phyloP scores from a whole-genome alignment of 2,113 vertebrate genomes.

The Zootoca vivipara region DNA sequence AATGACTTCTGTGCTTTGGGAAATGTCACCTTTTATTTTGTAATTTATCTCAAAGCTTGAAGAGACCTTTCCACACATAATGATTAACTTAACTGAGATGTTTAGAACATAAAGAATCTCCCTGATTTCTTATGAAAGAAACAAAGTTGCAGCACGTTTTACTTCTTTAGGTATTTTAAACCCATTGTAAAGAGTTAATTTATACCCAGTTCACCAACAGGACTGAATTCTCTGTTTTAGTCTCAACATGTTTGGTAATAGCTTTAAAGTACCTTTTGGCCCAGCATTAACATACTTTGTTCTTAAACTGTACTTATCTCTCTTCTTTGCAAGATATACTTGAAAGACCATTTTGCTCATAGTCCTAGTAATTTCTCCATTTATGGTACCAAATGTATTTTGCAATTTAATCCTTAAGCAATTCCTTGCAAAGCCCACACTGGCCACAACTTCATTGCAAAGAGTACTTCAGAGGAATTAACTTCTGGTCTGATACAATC shows the following conservation, averaged over 20 bases:
- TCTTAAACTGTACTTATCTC: slow-evolving; percentile 2
- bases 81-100: not conserved
- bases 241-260: slow-evolving; percentile 7
- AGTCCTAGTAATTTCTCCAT: not conserved
- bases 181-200: not conserved
- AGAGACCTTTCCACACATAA: not conserved
- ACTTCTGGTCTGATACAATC: not conserved
- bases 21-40: slow-evolving; percentile 12
- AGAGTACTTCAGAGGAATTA: not conserved
- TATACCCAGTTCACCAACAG: not conserved
- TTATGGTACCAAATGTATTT: not conserved
- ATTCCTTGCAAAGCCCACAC: not conserved
- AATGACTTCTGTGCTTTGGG: not conserved
- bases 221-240: not conserved
- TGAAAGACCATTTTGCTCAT: not conserved
- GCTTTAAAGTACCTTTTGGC: not conserved
- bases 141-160: not conserved
- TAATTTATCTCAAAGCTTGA: not conserved
- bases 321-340: not conserved
- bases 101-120: not conserved
- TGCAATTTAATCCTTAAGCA: not conserved
- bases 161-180: not conserved
- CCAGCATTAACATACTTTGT: not conserved
- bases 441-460: not conserved
- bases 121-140: not conserved